Conservation (phyloP, 2,113 vertebrate genomes). For the Cisticola juncidis region DNA sequence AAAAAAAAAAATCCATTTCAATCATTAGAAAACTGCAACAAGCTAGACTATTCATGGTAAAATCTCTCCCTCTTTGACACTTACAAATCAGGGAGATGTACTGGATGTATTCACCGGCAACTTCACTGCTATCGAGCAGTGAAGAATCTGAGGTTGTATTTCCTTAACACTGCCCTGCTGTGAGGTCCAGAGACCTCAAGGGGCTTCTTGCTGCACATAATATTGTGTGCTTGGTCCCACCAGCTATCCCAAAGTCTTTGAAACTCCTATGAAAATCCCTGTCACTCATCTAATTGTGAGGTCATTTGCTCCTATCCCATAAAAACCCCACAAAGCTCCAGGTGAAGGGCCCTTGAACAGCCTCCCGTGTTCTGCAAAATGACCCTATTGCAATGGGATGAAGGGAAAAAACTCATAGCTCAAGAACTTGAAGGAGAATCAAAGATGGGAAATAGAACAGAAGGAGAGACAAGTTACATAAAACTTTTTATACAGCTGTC, state of each 20-base stretch:
- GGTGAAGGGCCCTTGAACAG: fast-evolving
- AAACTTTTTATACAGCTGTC: not conserved
- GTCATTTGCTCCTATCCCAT: not conserved
- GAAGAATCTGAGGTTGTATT: not conserved
- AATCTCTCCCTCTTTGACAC: not conserved
- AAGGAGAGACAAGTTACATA: not conserved
- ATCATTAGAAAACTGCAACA: not conserved
- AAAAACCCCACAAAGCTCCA: not conserved
- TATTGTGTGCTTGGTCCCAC: not conserved
- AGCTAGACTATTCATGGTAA: not conserved
- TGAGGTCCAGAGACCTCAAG: not conserved
- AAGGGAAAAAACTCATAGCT: not conserved
- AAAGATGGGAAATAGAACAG: not conserved
- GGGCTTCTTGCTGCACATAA: not conserved
- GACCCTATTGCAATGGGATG: not conserved
- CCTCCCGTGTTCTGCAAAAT: not conserved
- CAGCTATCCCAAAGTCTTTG: not conserved
- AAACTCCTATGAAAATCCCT: not conserved
- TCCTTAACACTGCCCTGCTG: not conserved
- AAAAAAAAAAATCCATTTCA: not conserved
- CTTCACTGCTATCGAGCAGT: not conserved
- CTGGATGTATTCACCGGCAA: not conserved
- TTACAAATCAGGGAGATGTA: not conserved
- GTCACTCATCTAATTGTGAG: not conserved
- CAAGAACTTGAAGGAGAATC: not conserved